Base-by-base conservation (phyloP, 2,113 vertebrate species). In the Sphaerodactylus townsendi region DNA sequence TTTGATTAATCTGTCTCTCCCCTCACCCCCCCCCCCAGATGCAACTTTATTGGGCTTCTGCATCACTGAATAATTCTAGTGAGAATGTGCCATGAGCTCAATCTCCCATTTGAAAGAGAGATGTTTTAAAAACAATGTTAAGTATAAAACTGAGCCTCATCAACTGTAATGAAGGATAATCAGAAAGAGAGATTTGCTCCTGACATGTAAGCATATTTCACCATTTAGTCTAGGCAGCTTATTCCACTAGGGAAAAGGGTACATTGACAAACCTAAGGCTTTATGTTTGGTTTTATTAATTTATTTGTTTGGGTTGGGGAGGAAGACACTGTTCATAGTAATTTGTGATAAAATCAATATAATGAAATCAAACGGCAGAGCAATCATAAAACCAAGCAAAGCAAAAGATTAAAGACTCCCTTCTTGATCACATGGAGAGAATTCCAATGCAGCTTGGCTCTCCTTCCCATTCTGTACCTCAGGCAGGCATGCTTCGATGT, bases 101-200 rank as follows among this genome's bases (percentile, higher is more conserved):
- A 89, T 92, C 74, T 59, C 30, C n/a, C 13, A 75, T 81, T 89
- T 86, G 77, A 64, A 86, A 68, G 30, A 3, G 8, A 86, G 10
- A 77, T 5, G 1, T 56, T 66, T 70, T 81, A 64, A 87, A 90
- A 79, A 59, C 75, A 3, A 33, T 46, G 68, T 56, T 81, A 86
- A 88, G 39, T 81, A 11, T 81, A 59, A 79, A 74, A 19, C 37
- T 87, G 64, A 71, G 50, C 87, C 82, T 70, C 1, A 35, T 48
- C n/a, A 78, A 78, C 73, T 62, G n/a, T 75, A 69, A 66, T 30
- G n/a, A 83, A 76, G 82, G 72, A 74, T 56, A 80, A 53, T 35
- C 4, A 44, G n/a, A 5, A 6, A 23, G 75, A 44, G 88, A 91
- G 3, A 1, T 19, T 50, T 35, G 53, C 14, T 90, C 30, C 79